These are phyloP conservation scores for Peromyscus nudipes DNA, from an alignment of 2,797 vertebrate species.

Conservation along the genomic window DNA sequence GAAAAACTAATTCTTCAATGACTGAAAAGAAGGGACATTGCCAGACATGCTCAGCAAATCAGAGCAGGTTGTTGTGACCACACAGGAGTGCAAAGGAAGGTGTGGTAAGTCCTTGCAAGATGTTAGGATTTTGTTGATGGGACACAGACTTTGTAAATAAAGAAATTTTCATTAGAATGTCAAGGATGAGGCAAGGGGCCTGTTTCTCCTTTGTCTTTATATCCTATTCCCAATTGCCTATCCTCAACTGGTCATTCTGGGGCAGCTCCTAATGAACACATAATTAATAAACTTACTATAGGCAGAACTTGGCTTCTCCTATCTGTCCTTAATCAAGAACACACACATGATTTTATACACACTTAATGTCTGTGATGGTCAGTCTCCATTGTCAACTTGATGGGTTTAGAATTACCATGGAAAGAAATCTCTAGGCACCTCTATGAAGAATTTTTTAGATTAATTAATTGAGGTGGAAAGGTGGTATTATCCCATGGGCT, in stretches of 20 bases:
- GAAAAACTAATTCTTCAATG: constrained; percentile 66
- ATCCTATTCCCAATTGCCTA: background rate
- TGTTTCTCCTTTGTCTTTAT: background rate
- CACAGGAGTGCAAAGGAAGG: background rate
- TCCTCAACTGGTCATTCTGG: background rate
- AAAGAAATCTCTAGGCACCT: background rate
- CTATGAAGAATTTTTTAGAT: background rate
- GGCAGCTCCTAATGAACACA: background rate
- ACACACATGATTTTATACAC: background rate
- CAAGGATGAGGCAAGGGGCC: background rate
- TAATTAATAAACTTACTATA: background rate
- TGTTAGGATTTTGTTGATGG: background rate
- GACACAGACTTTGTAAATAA: background rate
- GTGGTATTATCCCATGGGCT: background rate
- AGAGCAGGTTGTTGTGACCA: background rate
- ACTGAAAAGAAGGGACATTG: background rate
- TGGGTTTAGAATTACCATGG: background rate
- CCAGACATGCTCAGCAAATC: constrained; percentile 31
- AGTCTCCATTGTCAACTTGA: background rate
- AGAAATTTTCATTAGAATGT: background rate
- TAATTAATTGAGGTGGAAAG: background rate
- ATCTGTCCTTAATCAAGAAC: background rate
- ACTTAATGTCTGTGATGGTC: background rate
- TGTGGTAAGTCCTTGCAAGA: too few species aligned
- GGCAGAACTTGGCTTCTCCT: background rate